Percentiles rank a stretch among this genome's conserved stretches.
Conservation (phyloP, 1,140 invertebrate genomes). For the Diploscapter pachys region DNA sequence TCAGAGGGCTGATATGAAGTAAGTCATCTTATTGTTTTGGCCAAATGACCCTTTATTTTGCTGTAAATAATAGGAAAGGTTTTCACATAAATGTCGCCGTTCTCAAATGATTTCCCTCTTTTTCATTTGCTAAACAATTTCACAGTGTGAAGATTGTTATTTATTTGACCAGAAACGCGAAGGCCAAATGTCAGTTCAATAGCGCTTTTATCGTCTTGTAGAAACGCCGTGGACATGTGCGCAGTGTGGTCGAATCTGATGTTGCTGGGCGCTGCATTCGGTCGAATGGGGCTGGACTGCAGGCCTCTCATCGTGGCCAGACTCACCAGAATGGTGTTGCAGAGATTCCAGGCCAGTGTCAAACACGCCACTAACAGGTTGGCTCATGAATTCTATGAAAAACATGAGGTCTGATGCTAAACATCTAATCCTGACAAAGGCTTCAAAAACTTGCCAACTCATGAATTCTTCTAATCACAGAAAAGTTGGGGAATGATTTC, state of each 20-base stretch:
- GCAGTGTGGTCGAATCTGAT: constrained; percentile 46
- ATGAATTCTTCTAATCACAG: no score
- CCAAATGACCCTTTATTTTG: background rate
- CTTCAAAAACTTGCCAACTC: no score
- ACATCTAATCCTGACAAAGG: no score
- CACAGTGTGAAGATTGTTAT: constrained; percentile 36
- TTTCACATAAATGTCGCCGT: no score
- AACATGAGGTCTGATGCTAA: constrained; percentile 28
- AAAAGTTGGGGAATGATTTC: no score
- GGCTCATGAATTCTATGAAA: constrained; percentile 14
- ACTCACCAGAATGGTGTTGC: constrained; percentile 43
- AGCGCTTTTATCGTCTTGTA: background rate
- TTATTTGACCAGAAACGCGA: constrained; percentile 15
- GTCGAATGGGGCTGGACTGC: constrained; percentile 57
- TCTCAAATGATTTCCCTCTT: no score
- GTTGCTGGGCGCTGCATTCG: constrained; percentile 56
- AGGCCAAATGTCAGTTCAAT: constrained; percentile 3
- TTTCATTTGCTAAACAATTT: constrained; percentile 9
- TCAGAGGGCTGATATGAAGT: constrained; percentile 26
- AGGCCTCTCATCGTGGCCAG: constrained; percentile 45
- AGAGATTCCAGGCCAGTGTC: constrained; percentile 39
- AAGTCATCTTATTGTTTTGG: background rate
- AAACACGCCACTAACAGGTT: constrained; percentile 37
- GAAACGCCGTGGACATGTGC: constrained; percentile 33
- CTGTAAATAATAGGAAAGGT: no score